These are phyloP conservation scores for Notocelia uddmanniana DNA, from an alignment of 2,888 invertebrate genomes.

Conservation along the genomic window DNA sequence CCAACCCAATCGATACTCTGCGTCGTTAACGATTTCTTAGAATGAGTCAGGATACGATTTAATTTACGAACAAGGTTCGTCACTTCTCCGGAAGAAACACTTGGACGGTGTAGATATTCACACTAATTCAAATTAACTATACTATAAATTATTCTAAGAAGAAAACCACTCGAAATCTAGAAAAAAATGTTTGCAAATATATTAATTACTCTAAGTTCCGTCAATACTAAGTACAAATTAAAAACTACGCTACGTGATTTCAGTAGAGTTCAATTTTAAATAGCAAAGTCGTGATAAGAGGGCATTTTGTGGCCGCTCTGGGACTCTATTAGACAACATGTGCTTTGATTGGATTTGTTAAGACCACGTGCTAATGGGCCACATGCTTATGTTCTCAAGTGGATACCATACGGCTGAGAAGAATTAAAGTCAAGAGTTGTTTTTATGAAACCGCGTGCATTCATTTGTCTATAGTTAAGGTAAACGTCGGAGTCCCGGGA, in stretches of 20 bases:
- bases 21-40: constrained; percentile 20
- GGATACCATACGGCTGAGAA: neutral
- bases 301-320: neutral
- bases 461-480: neutral
- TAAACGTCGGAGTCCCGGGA: too few relatives aligned
- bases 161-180: neutral
- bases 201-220: too few relatives aligned
- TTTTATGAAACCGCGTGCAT: neutral
- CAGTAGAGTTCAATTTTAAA: neutral
- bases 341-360: constrained; percentile 4
- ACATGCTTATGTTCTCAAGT: constrained; percentile 7
- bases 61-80: neutral
- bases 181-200: neutral
- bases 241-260: neutral
- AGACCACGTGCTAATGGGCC: constrained; percentile 32
- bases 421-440: neutral
- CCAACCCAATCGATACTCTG: neutral
- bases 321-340: constrained; percentile 7
- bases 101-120: constrained; percentile 66
- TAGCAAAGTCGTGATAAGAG: neutral
- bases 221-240: neutral
- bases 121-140: constrained; percentile 52
- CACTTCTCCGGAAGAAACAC: constrained; percentile 62
- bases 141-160: constrained; percentile 25
- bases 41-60: constrained; percentile 26